A percentile compares a stretch with the other conserved stretches of the same genome.
phyloP scores from a whole-genome alignment of 2,888 invertebrate genomes.

The Liopterus haemorrhoidalis region DNA sequence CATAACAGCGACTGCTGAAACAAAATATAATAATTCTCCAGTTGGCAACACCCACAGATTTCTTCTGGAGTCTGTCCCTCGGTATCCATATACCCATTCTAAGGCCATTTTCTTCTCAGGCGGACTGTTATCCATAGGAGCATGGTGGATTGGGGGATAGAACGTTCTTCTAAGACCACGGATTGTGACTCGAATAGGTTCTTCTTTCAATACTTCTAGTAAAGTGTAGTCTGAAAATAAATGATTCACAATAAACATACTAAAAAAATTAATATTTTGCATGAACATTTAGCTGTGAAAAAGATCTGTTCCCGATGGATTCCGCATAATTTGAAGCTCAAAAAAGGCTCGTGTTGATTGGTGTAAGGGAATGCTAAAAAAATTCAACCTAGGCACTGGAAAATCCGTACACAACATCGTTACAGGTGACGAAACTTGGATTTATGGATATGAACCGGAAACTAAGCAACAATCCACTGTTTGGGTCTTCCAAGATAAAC shows the following conservation, averaged over 20 bases:
- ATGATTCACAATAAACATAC: conserved; percentile 13
- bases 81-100: conserved; percentile 96
- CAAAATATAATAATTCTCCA: conserved; percentile 86
- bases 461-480: too few species aligned
- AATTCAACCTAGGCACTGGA: too few species aligned
- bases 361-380: too few species aligned
- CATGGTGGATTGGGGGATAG: conserved; percentile 80
- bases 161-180: conserved; percentile 76
- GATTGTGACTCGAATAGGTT: conserved; percentile 77
- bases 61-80: conserved; percentile 81
- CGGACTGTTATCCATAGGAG: conserved; percentile 76
- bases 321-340: too few species aligned
- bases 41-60: conserved; percentile 92
- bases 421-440: too few species aligned
- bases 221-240: conserved; percentile 66
- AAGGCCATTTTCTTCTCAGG: conserved; percentile 83
- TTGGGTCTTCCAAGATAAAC: too few species aligned
- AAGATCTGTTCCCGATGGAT: too few species aligned
- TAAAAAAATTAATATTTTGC: too few species aligned
- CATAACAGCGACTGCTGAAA: conserved; percentile 86
- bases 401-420: too few species aligned
- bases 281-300: too few species aligned
- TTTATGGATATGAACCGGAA: too few species aligned
- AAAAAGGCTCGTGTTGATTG: too few species aligned
- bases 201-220: conserved; percentile 78